These are phyloP conservation scores for Drosophila mimetica DNA, from an alignment of 2,888 invertebrate genomes.

Conservation along the genomic window DNA sequence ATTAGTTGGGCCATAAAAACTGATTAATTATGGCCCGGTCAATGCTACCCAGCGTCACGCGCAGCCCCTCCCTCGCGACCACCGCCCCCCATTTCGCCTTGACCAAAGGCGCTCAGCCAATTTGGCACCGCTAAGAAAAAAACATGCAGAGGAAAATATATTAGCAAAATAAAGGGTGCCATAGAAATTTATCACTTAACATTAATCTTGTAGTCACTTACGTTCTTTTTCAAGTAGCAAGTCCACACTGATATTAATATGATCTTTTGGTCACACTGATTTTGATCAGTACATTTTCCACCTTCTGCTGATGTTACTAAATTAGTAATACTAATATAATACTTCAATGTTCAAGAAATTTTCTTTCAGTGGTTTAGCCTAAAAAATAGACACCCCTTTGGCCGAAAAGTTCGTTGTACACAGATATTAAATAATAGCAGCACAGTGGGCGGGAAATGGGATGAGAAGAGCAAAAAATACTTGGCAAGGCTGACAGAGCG, in stretches of 20 bases:
- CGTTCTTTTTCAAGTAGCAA: background rate
- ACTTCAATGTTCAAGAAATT: background rate
- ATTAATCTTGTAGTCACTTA: too few species aligned
- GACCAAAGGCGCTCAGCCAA: slow-evolving; percentile 45
- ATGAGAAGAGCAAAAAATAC: slow-evolving; percentile 18
- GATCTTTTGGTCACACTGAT: background rate
- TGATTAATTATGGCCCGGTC: slow-evolving; percentile 71
- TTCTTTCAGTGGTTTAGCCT: background rate
- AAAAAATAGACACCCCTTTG: slow-evolving; percentile 1
- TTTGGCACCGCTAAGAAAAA: slow-evolving; percentile 57
- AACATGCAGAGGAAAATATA: slow-evolving; percentile 28
- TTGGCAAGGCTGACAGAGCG: slow-evolving; percentile 54
- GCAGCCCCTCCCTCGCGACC: slow-evolving; percentile 40
- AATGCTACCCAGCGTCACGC: slow-evolving; percentile 67
- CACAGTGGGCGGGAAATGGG: slow-evolving; percentile 3
- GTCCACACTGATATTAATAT: background rate
- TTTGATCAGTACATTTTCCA: too few species aligned
- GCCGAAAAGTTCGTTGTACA: slow-evolving; percentile 65
- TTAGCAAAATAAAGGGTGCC: background rate
- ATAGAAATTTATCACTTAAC: background rate
- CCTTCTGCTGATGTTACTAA: too few species aligned
- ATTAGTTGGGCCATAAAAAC: slow-evolving; percentile 64
- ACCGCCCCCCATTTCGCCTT: slow-evolving; percentile 62
- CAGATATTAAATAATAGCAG: slow-evolving; percentile 68
- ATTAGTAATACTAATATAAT: too few species aligned